These are phyloP conservation scores for Danio aesculapii DNA, from an alignment of 2,797 vertebrate genomes.

Conservation along the genomic window DNA sequence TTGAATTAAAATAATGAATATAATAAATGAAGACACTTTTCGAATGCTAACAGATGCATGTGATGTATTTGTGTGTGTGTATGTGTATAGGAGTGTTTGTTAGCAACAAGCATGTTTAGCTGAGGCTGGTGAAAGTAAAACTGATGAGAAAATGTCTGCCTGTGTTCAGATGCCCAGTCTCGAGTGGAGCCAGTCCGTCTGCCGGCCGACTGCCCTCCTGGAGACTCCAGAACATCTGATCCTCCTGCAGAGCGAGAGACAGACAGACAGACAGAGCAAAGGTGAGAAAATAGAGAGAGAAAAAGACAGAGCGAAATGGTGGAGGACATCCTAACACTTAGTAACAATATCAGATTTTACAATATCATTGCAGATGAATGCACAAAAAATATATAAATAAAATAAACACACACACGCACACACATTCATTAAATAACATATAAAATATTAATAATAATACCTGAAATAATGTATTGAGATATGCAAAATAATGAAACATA, in stretches of 20 bases:
- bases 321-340: slow-evolving; percentile 8
- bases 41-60: neutral
- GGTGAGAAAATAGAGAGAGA: slow-evolving; percentile 19
- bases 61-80: slow-evolving; percentile 19
- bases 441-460: neutral
- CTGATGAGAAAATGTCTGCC: slow-evolving; percentile 68
- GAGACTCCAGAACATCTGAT: slow-evolving; percentile 74
- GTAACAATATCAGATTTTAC: neutral
- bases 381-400: too few relatives aligned
- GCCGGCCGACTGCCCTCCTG: slow-evolving; percentile 68
- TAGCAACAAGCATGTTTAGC: slow-evolving; percentile 53
- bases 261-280: slow-evolving; percentile 23
- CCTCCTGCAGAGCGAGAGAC: slow-evolving; percentile 43
- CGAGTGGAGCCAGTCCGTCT: slow-evolving; percentile 79
- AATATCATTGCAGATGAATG: too few relatives aligned
- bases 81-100: slow-evolving; percentile 51
- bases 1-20: slow-evolving; percentile 1
- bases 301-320: slow-evolving; percentile 28
- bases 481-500: neutral
- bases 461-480: neutral
- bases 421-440: neutral
- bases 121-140: slow-evolving; percentile 67
- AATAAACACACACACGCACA: too few relatives aligned
- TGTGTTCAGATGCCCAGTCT: slow-evolving; percentile 69
- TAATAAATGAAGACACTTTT: neutral